Evolutionary conservation across 2,797 vertebrate species (phyloP).

Genomic region (Tangara arthus): DNA sequence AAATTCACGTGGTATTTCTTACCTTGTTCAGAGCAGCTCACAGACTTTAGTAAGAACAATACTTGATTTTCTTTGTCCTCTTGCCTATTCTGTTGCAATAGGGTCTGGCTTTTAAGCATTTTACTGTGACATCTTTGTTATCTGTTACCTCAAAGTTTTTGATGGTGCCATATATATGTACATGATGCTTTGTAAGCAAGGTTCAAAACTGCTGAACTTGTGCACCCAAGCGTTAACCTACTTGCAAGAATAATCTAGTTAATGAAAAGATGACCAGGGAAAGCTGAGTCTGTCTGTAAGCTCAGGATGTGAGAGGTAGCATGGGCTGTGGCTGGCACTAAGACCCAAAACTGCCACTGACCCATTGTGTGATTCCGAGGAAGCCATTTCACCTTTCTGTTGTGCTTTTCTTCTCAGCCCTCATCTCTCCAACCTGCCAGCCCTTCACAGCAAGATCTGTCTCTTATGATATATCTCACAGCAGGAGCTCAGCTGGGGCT

Average conservation of each 20-base stretch:
- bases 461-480: conserved; percentile 33
- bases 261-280: not conserved
- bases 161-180: not conserved
- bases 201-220: not conserved
- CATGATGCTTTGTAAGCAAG: not conserved
- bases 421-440: not conserved
- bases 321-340: not conserved
- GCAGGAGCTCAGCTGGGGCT: conserved; percentile 4
- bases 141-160: not conserved
- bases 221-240: not conserved
- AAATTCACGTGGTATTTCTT: not conserved
- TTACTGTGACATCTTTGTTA: not conserved
- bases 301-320: not conserved
- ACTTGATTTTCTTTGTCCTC: not conserved
- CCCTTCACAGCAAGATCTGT: conserved; percentile 31
- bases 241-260: not conserved
- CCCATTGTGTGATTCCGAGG: not conserved
- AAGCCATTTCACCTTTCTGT: conserved; percentile 27
- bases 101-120: not conserved
- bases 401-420: conserved; percentile 27
- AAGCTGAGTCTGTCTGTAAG: not conserved
- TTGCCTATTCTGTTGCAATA: not conserved
- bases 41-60: not conserved
- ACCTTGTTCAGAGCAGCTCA: not conserved
- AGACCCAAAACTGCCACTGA: not conserved